Evolutionary conservation across 1,140 invertebrate genomes (phyloP), one percentile per base, ranked within the genome.

Genomic region (Oscheius sp.): DNA sequence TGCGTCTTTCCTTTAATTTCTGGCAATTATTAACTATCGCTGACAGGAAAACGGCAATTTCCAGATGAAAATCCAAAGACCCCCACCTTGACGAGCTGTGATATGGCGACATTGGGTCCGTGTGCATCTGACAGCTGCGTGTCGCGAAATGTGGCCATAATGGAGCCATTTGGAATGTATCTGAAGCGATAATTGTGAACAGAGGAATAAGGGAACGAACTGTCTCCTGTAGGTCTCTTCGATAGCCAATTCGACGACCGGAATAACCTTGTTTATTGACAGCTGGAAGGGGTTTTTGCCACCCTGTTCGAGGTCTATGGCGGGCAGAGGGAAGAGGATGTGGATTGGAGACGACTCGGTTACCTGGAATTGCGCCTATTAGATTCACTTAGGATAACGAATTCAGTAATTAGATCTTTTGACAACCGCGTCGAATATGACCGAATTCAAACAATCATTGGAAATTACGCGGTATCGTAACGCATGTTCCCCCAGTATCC

Each of bases 101-200:
- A 77, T 29, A 83, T 82, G 2, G 83, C 83, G 1, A 84, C 78
- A 68, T 84, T 84, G 2, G 82, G 82, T 0, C 82, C 82, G 55
- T 78, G 72, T 13, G 82, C 81, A 74, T 83, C 82, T 3, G 73
- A 77, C 1, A 82, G 64, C 64, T 79, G 63, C 7, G 79, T 63
- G 67, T 82, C 81, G 59, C 73, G 74, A 66, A 80, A 83, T n/a
- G 69, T 61, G 28, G 77, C 59, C 26, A 36, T 34, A 13, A 83
- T 35, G 3, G 77, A 84, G 62, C 77, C 74, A 10, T 62, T 15
- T 10, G 78, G 72, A n/a, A 84, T 45, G 20, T 84, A 46, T 46
- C 77, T 62, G 28, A 23, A 31, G 31, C 2, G 52, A 61, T 20
- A 23, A 26, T 26, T 1, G 7, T 13, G 36, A 7, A n/a, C n/a